Base-by-base conservation (phyloP, 2,113 vertebrate species). In the Amia ocellicauda region DNA sequence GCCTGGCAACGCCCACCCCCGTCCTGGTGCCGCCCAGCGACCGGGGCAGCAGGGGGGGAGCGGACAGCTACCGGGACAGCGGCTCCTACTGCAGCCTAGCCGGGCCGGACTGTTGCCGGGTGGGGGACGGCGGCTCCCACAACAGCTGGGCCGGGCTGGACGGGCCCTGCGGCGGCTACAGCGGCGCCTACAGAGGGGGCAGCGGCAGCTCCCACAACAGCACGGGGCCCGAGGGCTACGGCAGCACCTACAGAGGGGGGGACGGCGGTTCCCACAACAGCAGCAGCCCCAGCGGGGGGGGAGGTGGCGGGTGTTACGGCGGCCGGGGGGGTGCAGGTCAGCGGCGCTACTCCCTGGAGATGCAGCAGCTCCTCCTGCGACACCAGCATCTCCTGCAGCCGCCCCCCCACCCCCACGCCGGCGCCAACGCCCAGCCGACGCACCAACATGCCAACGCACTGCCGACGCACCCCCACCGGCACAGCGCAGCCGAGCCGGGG, bases 301-400 rank as follows among this genome's bases (percentile, higher is more conserved):
- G 89, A 89, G 66, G 61, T 62, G 0, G 2, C 60, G 75, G 4
- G 60, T 63, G 0, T 83, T n/a, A n/a, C n/a, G n/a, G 68, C 2
- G 84, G 83, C 23, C 80, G 78, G 19, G 82, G 73, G 41, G 74
- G 58, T 0, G 19, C 74, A 88, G 36, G 80, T 45, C 86, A 86
- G 40, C 83, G 89, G 0, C 85, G 89, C 20, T 89, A 88, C 70
- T 91, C 89, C 0, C 67, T 91, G 74, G 89, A 91, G 75, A 83
- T 89, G 17, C 89, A 91, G 74, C 85, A 88, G 77, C 75, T 90
- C 58, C 86, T 89, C 13, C 69, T 68, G 4, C 71, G 88, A 1
- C 88, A 86, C 50, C 88, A 89, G 77, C 83, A 89, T 59, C 84
- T 87, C 29, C 83, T 87, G 19, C 86, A 87, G 71, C 80, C 84